Conservation (phyloP, 2,797 vertebrate genomes). For the Toxotes lorentzi region DNA sequence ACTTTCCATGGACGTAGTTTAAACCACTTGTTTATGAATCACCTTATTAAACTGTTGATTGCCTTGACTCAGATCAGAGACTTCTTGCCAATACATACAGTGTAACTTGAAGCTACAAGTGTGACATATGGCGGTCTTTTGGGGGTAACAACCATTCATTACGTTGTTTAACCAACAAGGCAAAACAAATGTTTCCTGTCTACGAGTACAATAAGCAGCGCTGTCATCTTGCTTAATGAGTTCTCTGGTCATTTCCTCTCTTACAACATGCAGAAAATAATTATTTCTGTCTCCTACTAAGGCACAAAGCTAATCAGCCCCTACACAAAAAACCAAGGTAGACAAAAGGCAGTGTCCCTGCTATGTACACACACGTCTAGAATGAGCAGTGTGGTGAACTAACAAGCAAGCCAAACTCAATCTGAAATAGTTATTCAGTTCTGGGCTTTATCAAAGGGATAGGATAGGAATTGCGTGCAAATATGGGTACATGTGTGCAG, state of each 20-base stretch:
- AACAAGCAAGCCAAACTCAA: conserved; percentile 27
- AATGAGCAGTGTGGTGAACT: conserved; percentile 4
- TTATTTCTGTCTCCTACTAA: conserved; percentile 12
- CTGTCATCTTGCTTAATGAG: conserved; percentile 43
- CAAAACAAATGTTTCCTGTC: conserved; percentile 38
- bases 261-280: conserved; percentile 28
- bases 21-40: conserved; percentile 2
- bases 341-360: conserved; percentile 26
- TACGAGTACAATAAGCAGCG: conserved; percentile 38
- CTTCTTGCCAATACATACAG: not conserved
- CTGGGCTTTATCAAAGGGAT: conserved; percentile 8
- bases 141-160: conserved; percentile 39
- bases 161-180: conserved; percentile 31
- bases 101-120: conserved; percentile 31
- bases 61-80: not conserved
- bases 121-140: conserved; percentile 31
- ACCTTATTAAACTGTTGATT: not conserved
- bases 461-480: not conserved
- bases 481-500: not conserved
- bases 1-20: conserved; percentile 25
- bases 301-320: conserved; percentile 20
- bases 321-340: conserved; percentile 6
- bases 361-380: conserved; percentile 4
- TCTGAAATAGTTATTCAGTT: conserved; percentile 32
- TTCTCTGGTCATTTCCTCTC: conserved; percentile 56